Base-by-base conservation (phyloP, 2,888 invertebrate species). In the Spisula solida region DNA sequence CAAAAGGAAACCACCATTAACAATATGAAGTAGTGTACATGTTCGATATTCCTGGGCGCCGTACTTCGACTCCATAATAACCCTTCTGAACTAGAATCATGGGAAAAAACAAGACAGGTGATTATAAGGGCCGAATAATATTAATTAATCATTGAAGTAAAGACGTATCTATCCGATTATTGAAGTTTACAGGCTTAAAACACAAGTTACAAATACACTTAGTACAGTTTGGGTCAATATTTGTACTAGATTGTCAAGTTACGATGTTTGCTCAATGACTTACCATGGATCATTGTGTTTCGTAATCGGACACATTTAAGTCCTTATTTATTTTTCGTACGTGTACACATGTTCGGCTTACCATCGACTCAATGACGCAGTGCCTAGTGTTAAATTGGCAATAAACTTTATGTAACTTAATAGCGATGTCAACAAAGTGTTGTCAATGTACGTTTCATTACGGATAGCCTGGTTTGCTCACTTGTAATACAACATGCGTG, bases 141-240 rank as follows among this genome's bases (percentile, higher is more conserved):
- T 2, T 60, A 60, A 25, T 31, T 16, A 1, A 70, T 31, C 29
- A 29, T 31, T 14, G 2, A 6, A 70, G 29, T 29, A 31, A 31
- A 31, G 29, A 70, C 34, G 4, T 18, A 31, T 75, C n/a, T 29
- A 75, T 75, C 75, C 34, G 34, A 29, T 75, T 34, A 34, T 31
- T 75, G 14, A 31, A 16, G 0, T 4, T 34, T 29, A 34, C 29
- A 2, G 31, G 29, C 70, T 31, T 70, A 75, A 75, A 75, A 34
- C n/a, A 75, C 16, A 34, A 34, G 34, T 75, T 31, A 18, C 34
- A 34, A 75, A 75, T 75, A 75, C 34, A 75, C 75, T 75, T 75
- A 34, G 75, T 31, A 75, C 75, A 75, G 31, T 34, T 18, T 0
- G 34, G 75, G 75, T 75, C 29, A 75, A 75, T 75, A 31, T 75